Evolutionary conservation across 2,797 vertebrate species (phyloP), one percentile per base, ranked within the genome.

Genomic region (Alosa sapidissima): DNA sequence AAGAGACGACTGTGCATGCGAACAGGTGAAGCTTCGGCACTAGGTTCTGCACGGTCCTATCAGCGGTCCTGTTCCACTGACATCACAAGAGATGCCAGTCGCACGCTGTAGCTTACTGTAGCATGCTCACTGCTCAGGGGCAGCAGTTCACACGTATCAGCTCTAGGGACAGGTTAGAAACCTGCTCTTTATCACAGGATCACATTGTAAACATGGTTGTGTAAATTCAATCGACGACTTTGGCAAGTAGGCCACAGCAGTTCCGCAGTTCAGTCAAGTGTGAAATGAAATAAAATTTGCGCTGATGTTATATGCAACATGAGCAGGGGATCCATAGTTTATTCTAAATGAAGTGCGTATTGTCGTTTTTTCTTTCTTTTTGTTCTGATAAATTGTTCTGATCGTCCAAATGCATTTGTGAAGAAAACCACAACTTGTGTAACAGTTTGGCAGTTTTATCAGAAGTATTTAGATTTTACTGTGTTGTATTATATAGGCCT

Each of bases 21-120:
- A 93, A 95, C 94, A 94, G 94, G 94, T 95, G 93, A 94, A 94
- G 93, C 88, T 87, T 86, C 54, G 83, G 41, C 90, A 87, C 87
- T 83, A 91, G 88, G 90, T 82, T 90, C 91, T 94, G 92, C 93
- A 91, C 93, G 93, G 93, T 94, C 94, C 94, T 95, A 95, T 92
- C 92, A 90, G 89, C 87, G 90, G 91, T 91, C 92, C 91, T 89
- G 86, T 93, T 93, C 88, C 60, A 65, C 84, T 87, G 82, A 88
- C 88, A 88, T 88, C 87, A 88, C 83, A 62, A 58, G 82, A 68
- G 84, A 81, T 87, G 87, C 84, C 82, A 86, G 82, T 51, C 84
- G 82, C 68, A 75, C 84, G 84, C 78, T 48, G 65, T 72, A 72
- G 65, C 8, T 41, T 47, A 4, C 1, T 19, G 36, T n/a, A 47